Evolutionary conservation across 2,888 invertebrate species (phyloP).

Genomic region (Lasioglossum figueresi): DNA sequence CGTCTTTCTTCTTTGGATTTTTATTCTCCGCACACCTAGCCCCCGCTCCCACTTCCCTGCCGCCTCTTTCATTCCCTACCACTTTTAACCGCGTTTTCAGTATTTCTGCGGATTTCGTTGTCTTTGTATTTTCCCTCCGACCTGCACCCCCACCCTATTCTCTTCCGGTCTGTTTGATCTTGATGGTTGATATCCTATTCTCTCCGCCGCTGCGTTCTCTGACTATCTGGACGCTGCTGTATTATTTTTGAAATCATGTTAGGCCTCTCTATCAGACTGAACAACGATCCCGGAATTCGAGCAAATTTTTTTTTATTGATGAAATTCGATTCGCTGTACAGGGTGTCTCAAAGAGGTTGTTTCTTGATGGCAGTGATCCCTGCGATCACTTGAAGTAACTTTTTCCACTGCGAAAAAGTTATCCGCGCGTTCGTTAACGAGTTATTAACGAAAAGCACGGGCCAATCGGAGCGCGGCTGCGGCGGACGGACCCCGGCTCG

Average conservation of each 20-base stretch:
- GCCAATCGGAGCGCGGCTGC: neutral
- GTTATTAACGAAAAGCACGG: neutral
- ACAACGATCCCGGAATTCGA: neutral
- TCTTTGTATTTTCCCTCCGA: constrained; percentile 3
- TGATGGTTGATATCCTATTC: constrained; percentile 5
- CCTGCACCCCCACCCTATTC: neutral
- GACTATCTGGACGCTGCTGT: neutral
- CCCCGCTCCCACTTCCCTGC: neutral
- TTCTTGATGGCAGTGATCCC: neutral
- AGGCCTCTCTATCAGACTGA: neutral
- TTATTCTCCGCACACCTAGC: neutral
- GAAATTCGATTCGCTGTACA: neutral
- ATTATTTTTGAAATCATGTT: neutral
- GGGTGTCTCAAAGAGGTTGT: neutral
- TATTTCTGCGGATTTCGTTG: neutral
- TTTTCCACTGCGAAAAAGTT: neutral
- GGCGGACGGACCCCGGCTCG: no score
- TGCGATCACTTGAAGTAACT: neutral
- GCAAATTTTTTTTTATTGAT: neutral
- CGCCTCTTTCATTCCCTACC: neutral
- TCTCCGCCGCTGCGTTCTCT: neutral
- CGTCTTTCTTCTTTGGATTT: constrained; percentile 12
- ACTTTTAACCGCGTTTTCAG: neutral
- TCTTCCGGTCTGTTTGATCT: constrained; percentile 14
- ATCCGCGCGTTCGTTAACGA: neutral